Conservation (phyloP, 92 coral and sea anemone species). For the Paramuricea clavata region DNA sequence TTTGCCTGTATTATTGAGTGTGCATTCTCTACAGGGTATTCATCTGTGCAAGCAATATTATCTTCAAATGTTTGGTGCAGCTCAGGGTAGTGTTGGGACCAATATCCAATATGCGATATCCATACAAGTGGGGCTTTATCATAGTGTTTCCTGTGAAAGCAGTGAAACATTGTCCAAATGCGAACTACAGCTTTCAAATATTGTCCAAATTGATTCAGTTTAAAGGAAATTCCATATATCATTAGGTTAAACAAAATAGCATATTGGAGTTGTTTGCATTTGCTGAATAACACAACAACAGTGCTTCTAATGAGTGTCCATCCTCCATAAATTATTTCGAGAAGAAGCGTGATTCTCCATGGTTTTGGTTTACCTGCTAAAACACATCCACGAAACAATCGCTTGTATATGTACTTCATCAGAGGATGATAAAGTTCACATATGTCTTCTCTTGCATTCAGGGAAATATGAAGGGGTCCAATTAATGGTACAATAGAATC, state of each 20-base stretch:
- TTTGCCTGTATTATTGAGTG: conserved; percentile 53
- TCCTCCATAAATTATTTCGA: conserved; percentile 56
- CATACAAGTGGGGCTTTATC: conserved; percentile 57
- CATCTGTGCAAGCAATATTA: conserved; percentile 49
- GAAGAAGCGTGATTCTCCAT: conserved; percentile 51
- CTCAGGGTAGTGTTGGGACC: conserved; percentile 37
- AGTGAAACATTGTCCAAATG: conserved; percentile 66
- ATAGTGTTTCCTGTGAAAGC: conserved; percentile 32
- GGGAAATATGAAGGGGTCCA: conserved; percentile 64
- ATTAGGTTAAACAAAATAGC: conserved; percentile 50
- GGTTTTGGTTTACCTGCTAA: conserved; percentile 68
- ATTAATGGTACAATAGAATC: conserved; percentile 18
- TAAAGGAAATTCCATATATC: conserved; percentile 64
- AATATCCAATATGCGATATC: conserved; percentile 56
- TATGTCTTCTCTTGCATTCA: conserved; percentile 60
- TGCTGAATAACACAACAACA: conserved; percentile 35
- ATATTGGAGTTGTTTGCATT: conserved; percentile 51
- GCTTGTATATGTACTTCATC: conserved; percentile 42
- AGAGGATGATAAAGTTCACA: conserved; percentile 48
- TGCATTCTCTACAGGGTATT: conserved; percentile 67
- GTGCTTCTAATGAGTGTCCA: conserved; percentile 48
- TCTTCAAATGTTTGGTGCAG: conserved; percentile 39
- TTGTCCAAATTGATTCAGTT: conserved; percentile 47
- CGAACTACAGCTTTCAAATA: conserved; percentile 56
- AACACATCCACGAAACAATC: conserved; percentile 47